Conservation (phyloP, 2,888 invertebrate species). For the Seira ritae region DNA sequence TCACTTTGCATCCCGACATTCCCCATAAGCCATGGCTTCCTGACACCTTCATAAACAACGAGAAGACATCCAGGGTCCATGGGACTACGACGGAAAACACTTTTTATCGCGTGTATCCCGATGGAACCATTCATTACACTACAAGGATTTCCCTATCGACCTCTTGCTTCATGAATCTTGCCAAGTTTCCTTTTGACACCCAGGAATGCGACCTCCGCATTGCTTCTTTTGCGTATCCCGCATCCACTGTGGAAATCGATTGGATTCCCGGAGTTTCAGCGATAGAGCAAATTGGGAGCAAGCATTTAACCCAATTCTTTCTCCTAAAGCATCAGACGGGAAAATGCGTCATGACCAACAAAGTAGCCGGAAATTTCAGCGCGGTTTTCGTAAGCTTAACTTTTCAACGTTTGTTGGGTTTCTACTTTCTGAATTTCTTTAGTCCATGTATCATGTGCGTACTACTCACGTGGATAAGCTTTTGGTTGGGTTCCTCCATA, state of each 20-base stretch:
- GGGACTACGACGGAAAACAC: constrained; percentile 26
- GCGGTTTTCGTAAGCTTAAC: constrained; percentile 21
- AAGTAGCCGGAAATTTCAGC: constrained; percentile 35
- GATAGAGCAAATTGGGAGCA: constrained; percentile 11
- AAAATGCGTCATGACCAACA: background rate
- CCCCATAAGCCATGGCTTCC: constrained; percentile 47
- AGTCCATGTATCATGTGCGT: constrained; percentile 25
- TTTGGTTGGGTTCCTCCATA: constrained; percentile 53
- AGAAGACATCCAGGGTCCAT: constrained; percentile 29
- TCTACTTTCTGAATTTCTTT: constrained; percentile 50
- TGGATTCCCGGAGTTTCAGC: constrained; percentile 32
- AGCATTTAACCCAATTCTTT: constrained; percentile 35
- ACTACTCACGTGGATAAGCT: constrained; percentile 52
- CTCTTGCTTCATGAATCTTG: constrained; percentile 54
- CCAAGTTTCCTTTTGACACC: constrained; percentile 53
- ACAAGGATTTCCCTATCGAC: constrained; percentile 39
- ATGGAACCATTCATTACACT: constrained; percentile 44
- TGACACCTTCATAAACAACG: constrained; percentile 44
- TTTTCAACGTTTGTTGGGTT: constrained; percentile 44
- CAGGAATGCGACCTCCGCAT: constrained; percentile 50
- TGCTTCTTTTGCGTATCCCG: constrained; percentile 31
- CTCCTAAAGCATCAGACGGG: constrained; percentile 21
- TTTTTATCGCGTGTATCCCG: constrained; percentile 37
- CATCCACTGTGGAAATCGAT: background rate
- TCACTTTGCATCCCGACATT: constrained; percentile 28